Evolutionary conservation across 2,113 vertebrate genomes (phyloP).

Genomic region (Pygoscelis adeliae): DNA sequence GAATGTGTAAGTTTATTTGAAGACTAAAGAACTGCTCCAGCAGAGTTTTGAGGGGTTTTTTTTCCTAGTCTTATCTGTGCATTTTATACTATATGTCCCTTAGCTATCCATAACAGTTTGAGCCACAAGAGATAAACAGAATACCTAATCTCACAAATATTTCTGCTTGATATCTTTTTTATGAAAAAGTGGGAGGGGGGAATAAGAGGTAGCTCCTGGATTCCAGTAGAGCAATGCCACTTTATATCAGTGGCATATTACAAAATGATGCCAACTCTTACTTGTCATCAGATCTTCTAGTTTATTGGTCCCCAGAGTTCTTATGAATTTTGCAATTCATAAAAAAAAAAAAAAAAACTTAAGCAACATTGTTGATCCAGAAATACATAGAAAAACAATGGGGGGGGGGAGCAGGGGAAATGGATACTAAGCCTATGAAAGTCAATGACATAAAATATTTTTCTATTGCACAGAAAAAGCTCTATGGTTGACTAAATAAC

Average conservation of each 20-base stretch:
- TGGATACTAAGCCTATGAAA: neutral
- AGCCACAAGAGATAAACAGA: neutral
- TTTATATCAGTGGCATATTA: neutral
- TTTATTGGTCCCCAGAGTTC: neutral
- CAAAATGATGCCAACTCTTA: neutral
- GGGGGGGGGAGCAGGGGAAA: fast-evolving
- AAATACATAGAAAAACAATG: neutral
- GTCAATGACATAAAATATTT: neutral
- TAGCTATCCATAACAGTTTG: neutral
- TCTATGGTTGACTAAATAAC: neutral
- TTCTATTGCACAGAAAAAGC: neutral
- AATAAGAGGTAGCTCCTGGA: neutral
- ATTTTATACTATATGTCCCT: neutral
- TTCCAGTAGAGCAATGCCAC: neutral
- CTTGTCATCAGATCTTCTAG: neutral
- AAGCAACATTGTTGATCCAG: neutral
- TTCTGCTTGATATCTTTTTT: neutral
- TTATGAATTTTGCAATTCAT: neutral
- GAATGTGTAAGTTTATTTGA: neutral
- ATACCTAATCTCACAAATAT: neutral
- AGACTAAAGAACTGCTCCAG: neutral
- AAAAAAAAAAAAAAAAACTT: neutral
- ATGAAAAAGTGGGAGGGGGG: neutral
- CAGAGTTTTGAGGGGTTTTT: fast-evolving
- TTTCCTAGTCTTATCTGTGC: neutral